Evolutionary conservation across 2,113 vertebrate species (phyloP), one percentile per base, ranked within the genome.

Genomic region (Diphyllodes magnificus): DNA sequence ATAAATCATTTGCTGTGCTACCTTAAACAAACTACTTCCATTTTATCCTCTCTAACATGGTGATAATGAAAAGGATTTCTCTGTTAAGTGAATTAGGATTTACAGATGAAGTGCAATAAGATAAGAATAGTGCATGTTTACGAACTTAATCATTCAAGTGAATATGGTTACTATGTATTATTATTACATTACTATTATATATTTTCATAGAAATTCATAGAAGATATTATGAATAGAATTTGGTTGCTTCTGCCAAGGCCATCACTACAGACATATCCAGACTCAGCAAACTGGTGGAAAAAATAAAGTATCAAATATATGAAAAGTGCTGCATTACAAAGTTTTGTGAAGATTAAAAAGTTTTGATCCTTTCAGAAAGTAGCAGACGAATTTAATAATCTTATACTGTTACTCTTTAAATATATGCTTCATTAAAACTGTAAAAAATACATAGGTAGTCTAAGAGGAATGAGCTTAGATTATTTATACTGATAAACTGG

Each of bases 401-500:
- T 4, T 13, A 37, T 69, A 59, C 35, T 68, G 71, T 71, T 90
- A 18, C 5, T 49, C 60, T 88, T 88, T 78, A 92, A 94, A 93
- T 44, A 78, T 72, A 35, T 65, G 4, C 50, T 75, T 28, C 37
- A 37, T 27, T 76, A 64, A 91, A 96, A 85, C 79, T 82, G 18
- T 12, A 82, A 89, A 91, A 65, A 88, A 94, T 60, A 69, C 61
- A 79, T 11, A 86, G 91, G 77, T 68, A 92, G 31, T 11, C 49
- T 86, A 39, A 70, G 25, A 75, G 25, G 14, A 95, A 37, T 93
- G 39, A 89, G 9, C 4, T 92, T 47, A 83, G 40, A 89, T 92
- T 97, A 93, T 95, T 96, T 80, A 82, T 39, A 63, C 21, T 83
- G 57, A 91, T 71, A 83, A 83, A 95, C 5, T 77, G 42, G 47